Base-by-base conservation (phyloP, 1,140 invertebrate genomes). In the Gerris buenoi region DNA sequence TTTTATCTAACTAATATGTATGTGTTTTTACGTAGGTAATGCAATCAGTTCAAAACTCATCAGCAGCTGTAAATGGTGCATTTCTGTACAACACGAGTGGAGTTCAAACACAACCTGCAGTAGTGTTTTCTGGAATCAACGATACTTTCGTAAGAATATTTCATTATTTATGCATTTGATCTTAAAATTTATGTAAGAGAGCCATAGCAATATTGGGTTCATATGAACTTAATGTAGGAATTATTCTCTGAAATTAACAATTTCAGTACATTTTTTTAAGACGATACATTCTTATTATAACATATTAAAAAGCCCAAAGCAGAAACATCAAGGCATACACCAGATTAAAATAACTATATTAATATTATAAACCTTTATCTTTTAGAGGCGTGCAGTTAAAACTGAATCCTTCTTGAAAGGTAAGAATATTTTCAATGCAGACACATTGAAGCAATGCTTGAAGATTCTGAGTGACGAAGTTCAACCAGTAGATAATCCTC, bases 31-130 rank as follows among this genome's bases (percentile, higher is more conserved):
- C 23, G 28, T 67, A 28, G 22, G 25, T 63, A 33, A 57, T 25
- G 63, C 57, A 46, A 23, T 23, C 23, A 57, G 59, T 57, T 22
- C 27, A 65, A 62, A 69, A 81, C 61, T 63, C 71, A 25, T 67
- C 71, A 22, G 63, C 62, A 56, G 68, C 68, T 71, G 2, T 64
- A 25, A 70, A 70, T 67, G 70, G 68, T 25, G 84, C 82, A 69
- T 79, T 1, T 88, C 89, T 71, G 88, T 89, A 0, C 72, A 65
- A 0, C 77, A 25, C 84, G 80, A 72, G 22, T 64, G 33, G 10
- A 10, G 65, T 70, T 3, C 56, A n/a, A 46, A 66, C 67, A 26
- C 15, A 26, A 23, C 68, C 69, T 1, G 64, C 2, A 15, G 65
- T 70, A 27, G 66, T 70, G 33, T 68, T 29, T 68, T 27, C 27